Base-by-base conservation (phyloP, 1,140 invertebrate species). In the Onthophagus taurus region DNA sequence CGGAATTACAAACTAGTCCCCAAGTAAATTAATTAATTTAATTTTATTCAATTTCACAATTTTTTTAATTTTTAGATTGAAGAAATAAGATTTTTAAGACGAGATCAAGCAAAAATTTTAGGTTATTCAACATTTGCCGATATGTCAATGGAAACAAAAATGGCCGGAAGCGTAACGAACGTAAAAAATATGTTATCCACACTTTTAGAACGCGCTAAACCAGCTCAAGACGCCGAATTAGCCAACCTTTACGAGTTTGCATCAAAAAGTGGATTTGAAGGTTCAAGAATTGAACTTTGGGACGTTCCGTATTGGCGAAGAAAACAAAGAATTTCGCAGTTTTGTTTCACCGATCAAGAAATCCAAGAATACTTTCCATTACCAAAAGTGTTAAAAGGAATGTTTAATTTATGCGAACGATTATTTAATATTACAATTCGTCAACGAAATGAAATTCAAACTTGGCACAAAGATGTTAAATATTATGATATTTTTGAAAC, bases 111-210 rank as follows among this genome's bases (percentile, higher is more conserved):
- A 0, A 70, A 79, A 54, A 49, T 82, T 14, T 67, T 95, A 33
- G 90, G 90, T 30, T 96, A 78, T 63, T 69, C 81, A 36, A 80
- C 72, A 45, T 94, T 74, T 67, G 80, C 75, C 0, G 78, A 92
- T 20, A 79, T 95, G 78, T 89, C 84, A 20, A 90, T 96, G 87
- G 79, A 88, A 70, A 93, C 88, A 0, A 95, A 94, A 74, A 94
- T 96, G 88, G 89, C 89, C 2, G 83, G 80, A 21, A 82, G 63
- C 50, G 64, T 91, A n/a, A 75, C 85, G 17, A 86, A 83, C 65
- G 77, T 94, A n/a, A 68, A 82, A 39, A 68, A 76, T 33, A 76
- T 85, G 47, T 68, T 95, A n/a, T 69, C 82, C 35, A 77, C 65
- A 49, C 70, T 90, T 33, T 65, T 79, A 1, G 70, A 76, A 53